Conservation (phyloP, 2,113 vertebrate genomes). For the Percina caprodes region DNA sequence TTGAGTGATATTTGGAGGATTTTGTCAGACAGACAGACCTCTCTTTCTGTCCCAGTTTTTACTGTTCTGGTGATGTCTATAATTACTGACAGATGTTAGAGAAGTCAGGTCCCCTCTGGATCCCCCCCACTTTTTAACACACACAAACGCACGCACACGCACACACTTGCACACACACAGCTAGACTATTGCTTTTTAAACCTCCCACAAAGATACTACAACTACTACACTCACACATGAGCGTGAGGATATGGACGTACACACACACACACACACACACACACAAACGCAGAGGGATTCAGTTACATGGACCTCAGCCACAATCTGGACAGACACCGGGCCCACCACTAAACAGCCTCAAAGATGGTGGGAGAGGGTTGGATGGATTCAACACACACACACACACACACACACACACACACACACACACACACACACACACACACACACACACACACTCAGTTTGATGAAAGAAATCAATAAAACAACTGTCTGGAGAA, state of each 20-base stretch:
- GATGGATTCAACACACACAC: constrained; percentile 62
- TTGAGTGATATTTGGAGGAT: constrained; percentile 41
- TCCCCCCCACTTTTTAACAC: constrained; percentile 17
- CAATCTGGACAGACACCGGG: constrained; percentile 77
- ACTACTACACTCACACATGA: constrained; percentile 28
- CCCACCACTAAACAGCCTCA: constrained; percentile 75
- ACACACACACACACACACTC: constrained; percentile 47
- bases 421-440: constrained; percentile 39
- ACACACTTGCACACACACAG: constrained; percentile 25
- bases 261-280: constrained; percentile 17
- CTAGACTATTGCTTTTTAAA: constrained; percentile 67
- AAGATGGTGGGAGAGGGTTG: constrained; percentile 51
- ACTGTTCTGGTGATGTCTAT: constrained; percentile 71
- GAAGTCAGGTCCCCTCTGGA: constrained; percentile 57
- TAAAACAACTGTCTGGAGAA: constrained; percentile 69
- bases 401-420: constrained; percentile 49
- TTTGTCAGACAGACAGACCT: constrained; percentile 51
- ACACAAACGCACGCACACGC: constrained; percentile 2
- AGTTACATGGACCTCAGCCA: constrained; percentile 76
- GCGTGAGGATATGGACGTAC: constrained; percentile 24
- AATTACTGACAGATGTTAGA: constrained; percentile 79
- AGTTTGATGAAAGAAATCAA: constrained; percentile 80
- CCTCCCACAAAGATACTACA: constrained; percentile 77
- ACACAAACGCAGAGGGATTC: constrained; percentile 59
- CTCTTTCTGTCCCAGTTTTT: constrained; percentile 54